Conservation (phyloP, 2,888 invertebrate genomes). For the Drosophila subquinaria region DNA sequence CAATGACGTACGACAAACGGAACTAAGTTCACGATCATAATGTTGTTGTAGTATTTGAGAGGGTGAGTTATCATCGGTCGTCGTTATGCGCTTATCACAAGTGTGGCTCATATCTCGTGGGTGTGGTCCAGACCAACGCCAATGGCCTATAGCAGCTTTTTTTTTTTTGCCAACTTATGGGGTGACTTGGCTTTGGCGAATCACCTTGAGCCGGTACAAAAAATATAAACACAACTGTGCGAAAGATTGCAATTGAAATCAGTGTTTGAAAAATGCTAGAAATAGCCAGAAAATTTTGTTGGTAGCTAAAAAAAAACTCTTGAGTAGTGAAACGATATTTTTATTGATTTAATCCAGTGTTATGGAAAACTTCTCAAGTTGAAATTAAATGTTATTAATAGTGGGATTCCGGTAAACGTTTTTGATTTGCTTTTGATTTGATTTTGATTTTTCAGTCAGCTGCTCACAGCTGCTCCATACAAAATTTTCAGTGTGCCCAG, state of each 20-base stretch:
- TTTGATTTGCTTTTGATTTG: too few relatives aligned
- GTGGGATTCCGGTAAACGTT: too few relatives aligned
- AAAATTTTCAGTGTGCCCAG: too few relatives aligned
- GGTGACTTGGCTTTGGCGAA: conserved; percentile 24
- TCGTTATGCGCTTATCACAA: conserved; percentile 36
- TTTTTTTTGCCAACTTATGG: conserved; percentile 7
- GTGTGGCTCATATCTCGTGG: conserved; percentile 53
- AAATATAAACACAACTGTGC: neutral
- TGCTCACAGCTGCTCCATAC: too few relatives aligned
- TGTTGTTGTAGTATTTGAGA: neutral
- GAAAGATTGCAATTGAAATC: neutral
- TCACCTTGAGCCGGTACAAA: conserved; percentile 26
- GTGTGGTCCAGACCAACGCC: conserved; percentile 63
- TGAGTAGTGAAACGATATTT: too few relatives aligned
- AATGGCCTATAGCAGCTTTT: conserved; percentile 5
- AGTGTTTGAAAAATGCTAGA: too few relatives aligned
- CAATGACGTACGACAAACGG: conserved; percentile 26
- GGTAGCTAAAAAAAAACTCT: too few relatives aligned
- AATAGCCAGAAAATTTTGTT: too few relatives aligned
- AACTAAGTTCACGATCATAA: conserved; percentile 11
- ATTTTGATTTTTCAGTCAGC: too few relatives aligned
- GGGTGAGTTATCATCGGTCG: conserved; percentile 18
- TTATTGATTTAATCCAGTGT: too few relatives aligned
- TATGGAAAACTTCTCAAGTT: too few relatives aligned
- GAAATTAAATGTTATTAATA: too few relatives aligned